Percentiles rank a stretch among this genome's conserved stretches.
These are phyloP conservation scores for Cherax destructor DNA, from an alignment of 1,140 invertebrate genomes.

Conservation along the genomic window DNA sequence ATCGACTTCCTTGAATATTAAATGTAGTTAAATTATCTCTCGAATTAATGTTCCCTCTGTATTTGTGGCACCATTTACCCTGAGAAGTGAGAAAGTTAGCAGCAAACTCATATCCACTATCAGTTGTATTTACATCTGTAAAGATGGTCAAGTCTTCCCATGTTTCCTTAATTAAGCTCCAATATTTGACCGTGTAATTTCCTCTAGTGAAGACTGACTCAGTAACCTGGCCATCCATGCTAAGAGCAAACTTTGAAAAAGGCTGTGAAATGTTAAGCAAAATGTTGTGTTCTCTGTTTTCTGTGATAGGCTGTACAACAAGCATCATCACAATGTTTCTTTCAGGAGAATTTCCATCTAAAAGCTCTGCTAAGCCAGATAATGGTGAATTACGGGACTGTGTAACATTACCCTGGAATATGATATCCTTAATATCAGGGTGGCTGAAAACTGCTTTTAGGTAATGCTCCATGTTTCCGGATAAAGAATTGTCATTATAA, in stretches of 20 bases:
- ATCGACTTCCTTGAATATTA: conserved; percentile 14
- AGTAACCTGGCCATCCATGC: conserved; percentile 5
- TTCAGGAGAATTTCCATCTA: conserved; percentile 47
- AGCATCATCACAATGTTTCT: conserved; percentile 22
- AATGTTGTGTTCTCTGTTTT: neutral
- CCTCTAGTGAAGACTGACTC: neutral
- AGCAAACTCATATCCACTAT: conserved; percentile 15
- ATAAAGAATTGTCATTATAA: conserved; percentile 44
- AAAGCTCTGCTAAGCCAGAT: conserved; percentile 35
- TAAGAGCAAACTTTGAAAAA: conserved; percentile 8
- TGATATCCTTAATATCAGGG: conserved; percentile 46
- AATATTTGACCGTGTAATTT: conserved; percentile 24
- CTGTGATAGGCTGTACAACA: neutral
- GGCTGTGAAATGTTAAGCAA: conserved; percentile 36
- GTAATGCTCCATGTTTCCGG: conserved; percentile 19
- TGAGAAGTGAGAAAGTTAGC: conserved; percentile 5
- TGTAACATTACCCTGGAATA: conserved; percentile 23
- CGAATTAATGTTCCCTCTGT: neutral
- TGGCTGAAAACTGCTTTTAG: conserved; percentile 39
- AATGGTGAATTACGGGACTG: neutral
- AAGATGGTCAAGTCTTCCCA: conserved; percentile 27
- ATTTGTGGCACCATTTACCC: conserved; percentile 34
- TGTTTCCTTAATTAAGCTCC: conserved; percentile 15
- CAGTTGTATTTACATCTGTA: neutral
- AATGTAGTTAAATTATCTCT: neutral